A percentile compares a stretch with the other conserved stretches of the same genome.
phyloP scores from a whole-genome alignment of 2,888 invertebrate genomes.

The Neria commutata region DNA sequence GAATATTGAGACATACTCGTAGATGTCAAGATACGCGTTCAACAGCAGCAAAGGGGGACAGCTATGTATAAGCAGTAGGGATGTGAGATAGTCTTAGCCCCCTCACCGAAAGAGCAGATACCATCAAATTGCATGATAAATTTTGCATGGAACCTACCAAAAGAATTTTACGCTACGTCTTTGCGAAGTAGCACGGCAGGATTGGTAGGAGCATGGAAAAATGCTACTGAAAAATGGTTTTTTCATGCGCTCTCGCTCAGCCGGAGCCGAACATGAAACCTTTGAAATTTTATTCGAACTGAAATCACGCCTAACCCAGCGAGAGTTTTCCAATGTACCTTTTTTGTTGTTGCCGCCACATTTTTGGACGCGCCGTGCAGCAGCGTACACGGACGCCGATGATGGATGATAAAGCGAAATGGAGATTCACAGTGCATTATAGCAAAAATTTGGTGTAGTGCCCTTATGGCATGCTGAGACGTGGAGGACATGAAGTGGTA shows the following conservation, averaged over 20 bases:
- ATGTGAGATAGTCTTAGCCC: no score
- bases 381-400: background rate
- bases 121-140: no score
- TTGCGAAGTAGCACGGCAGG: no score
- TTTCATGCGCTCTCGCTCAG: background rate
- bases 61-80: no score
- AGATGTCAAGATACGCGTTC: background rate
- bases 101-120: no score
- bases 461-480: background rate
- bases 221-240: background rate
- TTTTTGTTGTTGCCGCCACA: background rate
- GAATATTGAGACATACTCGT: background rate
- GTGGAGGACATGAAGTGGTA: no score
- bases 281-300: background rate
- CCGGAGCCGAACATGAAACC: background rate
- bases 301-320: background rate
- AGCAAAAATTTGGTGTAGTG: background rate
- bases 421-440: background rate
- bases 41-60: no score
- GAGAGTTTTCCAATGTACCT: background rate
- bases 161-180: no score
- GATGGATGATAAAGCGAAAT: conserved; percentile 1
- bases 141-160: no score
- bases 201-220: background rate
- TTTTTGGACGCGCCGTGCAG: background rate